Evolutionary conservation across 2,113 vertebrate species (phyloP).

Genomic region (Aegypius monachus): DNA sequence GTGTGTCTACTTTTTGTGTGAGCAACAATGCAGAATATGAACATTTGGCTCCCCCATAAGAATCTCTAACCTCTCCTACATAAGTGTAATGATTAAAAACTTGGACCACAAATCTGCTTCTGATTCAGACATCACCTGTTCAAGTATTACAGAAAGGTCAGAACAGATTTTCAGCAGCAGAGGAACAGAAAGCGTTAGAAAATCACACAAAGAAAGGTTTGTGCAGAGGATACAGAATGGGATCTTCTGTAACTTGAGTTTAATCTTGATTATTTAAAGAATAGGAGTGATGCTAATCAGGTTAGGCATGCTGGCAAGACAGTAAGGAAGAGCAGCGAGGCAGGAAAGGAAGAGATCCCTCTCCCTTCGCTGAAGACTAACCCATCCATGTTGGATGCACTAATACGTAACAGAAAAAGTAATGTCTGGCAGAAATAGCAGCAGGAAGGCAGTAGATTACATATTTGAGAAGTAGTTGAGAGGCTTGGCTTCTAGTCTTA

Average conservation of each 20-base stretch:
- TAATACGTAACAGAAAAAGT: not conserved
- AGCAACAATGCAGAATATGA: not conserved
- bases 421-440: not conserved
- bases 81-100: constrained; percentile 13
- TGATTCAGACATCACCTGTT: constrained; percentile 28
- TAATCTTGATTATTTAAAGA: constrained; percentile 4
- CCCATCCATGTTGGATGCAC: not conserved
- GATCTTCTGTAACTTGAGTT: not conserved
- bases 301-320: not conserved
- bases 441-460: not conserved
- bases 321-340: not conserved
- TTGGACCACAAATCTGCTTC: not conserved
- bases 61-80: not conserved
- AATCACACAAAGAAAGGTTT: not conserved
- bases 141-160: constrained; percentile 25
- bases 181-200: not conserved
- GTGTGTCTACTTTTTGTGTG: not conserved
- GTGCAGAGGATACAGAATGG: not conserved
- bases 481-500: not conserved
- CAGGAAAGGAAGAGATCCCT: not conserved
- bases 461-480: not conserved
- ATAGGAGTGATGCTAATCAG: not conserved
- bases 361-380: not conserved
- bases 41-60: not conserved
- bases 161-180: not conserved